These are phyloP conservation scores for Trachelipus rathkii DNA, from an alignment of 1,140 invertebrate genomes.

Conservation along the genomic window DNA sequence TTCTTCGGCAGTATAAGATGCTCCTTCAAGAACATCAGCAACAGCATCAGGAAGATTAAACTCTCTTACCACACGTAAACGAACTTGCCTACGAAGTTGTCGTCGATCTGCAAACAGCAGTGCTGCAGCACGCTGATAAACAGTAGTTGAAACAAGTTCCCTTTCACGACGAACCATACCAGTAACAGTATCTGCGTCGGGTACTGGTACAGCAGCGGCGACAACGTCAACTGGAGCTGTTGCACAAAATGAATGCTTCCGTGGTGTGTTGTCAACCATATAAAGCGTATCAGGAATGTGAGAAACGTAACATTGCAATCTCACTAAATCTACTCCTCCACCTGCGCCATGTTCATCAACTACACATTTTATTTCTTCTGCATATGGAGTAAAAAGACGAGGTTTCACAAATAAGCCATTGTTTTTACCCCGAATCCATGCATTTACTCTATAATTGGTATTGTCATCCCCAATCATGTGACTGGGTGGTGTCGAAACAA, in stretches of 20 bases:
- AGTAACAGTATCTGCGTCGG: slow-evolving; percentile 67
- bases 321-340: slow-evolving; percentile 70
- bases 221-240: slow-evolving; percentile 54
- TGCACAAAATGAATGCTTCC: slow-evolving; percentile 46
- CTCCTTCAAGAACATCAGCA: slow-evolving; percentile 71
- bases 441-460: slow-evolving; percentile 65
- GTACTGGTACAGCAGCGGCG: slow-evolving; percentile 64
- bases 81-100: slow-evolving; percentile 72
- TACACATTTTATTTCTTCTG: slow-evolving; percentile 85
- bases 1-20: slow-evolving; percentile 39
- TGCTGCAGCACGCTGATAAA: slow-evolving; percentile 69
- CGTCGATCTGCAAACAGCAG: slow-evolving; percentile 70
- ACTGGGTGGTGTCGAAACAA: slow-evolving; percentile 77
- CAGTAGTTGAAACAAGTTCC: slow-evolving; percentile 73
- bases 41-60: slow-evolving; percentile 89
- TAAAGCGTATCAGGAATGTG: slow-evolving; percentile 87
- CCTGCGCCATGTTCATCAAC: slow-evolving; percentile 73
- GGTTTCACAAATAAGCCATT: slow-evolving; percentile 79
- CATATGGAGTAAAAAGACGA: slow-evolving; percentile 85
- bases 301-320: slow-evolving; percentile 59
- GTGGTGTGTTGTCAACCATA: slow-evolving; percentile 70
- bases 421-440: slow-evolving; percentile 74
- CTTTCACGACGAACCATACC: slow-evolving; percentile 80
- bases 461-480: slow-evolving; percentile 71
- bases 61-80: slow-evolving; percentile 83